Conservation (phyloP, 2,888 invertebrate species). For the Drosophila mulleri region DNA sequence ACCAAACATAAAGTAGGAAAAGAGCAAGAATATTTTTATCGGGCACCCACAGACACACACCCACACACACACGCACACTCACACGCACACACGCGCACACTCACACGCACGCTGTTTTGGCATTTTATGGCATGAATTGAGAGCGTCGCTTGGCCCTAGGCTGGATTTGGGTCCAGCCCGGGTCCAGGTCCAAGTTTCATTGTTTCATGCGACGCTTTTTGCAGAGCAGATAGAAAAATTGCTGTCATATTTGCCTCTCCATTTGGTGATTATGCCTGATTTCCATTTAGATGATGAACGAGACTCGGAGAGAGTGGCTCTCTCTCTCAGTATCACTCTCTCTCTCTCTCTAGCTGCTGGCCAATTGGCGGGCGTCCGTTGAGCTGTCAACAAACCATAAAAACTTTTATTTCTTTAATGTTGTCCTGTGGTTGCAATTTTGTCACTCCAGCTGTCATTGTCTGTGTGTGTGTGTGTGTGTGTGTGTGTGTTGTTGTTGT, state of each 20-base stretch:
- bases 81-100: constrained; percentile 20
- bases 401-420: constrained; percentile 60
- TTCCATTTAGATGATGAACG: constrained; percentile 75
- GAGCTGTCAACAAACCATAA: constrained; percentile 61
- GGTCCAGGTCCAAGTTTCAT: constrained; percentile 41
- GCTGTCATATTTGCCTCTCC: constrained; percentile 53
- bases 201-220: constrained; percentile 41
- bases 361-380: constrained; percentile 20
- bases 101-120: not conserved
- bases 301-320: constrained; percentile 11
- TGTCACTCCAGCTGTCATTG: constrained; percentile 21
- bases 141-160: constrained; percentile 9
- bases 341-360: not conserved
- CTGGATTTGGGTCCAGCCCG: constrained; percentile 3
- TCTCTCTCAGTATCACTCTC: not conserved
- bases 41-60: constrained; percentile 27
- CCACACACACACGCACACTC: too few species aligned
- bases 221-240: constrained; percentile 43
- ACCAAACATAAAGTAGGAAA: constrained; percentile 36
- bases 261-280: constrained; percentile 72
- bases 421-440: constrained; percentile 30
- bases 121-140: constrained; percentile 37
- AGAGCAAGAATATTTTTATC: constrained; percentile 59
- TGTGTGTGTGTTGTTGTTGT: not conserved
- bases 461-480: constrained; percentile 5